phyloP scores from a whole-genome alignment of 2,888 invertebrate genomes.

The Meghimatium bilineatum region DNA sequence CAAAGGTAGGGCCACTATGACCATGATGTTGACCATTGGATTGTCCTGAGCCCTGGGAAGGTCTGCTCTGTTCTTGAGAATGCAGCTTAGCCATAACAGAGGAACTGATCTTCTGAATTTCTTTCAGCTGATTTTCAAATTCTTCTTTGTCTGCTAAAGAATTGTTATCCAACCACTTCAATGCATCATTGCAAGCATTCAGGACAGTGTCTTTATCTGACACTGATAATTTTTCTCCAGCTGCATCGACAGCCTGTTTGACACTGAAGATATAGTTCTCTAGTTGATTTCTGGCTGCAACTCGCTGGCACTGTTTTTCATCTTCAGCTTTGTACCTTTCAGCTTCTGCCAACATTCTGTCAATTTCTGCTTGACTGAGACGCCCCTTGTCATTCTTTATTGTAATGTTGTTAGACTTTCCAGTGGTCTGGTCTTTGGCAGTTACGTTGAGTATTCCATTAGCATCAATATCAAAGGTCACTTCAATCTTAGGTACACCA shows the following conservation, averaged over 20 bases:
- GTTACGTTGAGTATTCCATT: constrained; percentile 12
- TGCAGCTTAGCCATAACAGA: constrained; percentile 84
- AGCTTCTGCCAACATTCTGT: constrained; percentile 21
- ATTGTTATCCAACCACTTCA: constrained; percentile 88
- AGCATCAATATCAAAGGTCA: constrained; percentile 15
- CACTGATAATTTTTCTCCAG: constrained; percentile 70
- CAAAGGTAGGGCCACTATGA: constrained; percentile 57
- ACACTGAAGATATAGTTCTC: constrained; percentile 69
- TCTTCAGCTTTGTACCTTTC: constrained; percentile 71
- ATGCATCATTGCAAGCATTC: constrained; percentile 56
- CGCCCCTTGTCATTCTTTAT: constrained; percentile 16
- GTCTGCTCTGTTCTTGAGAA: constrained; percentile 43
- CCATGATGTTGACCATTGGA: neutral
- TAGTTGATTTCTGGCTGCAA: constrained; percentile 67
- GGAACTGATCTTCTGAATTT: constrained; percentile 85
- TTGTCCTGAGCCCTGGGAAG: neutral
- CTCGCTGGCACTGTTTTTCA: constrained; percentile 67
- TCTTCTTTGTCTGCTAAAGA: constrained; percentile 83
- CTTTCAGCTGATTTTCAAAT: constrained; percentile 80
- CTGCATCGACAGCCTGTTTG: constrained; percentile 73
- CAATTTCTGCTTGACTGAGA: constrained; percentile 25
- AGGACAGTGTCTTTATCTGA: constrained; percentile 84
- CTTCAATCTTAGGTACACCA: constrained; percentile 19
- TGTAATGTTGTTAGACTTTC: neutral
- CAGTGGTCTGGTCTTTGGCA: constrained; percentile 17